Base-by-base conservation (phyloP, 2,797 vertebrate species). In the Thunnus albacares region DNA sequence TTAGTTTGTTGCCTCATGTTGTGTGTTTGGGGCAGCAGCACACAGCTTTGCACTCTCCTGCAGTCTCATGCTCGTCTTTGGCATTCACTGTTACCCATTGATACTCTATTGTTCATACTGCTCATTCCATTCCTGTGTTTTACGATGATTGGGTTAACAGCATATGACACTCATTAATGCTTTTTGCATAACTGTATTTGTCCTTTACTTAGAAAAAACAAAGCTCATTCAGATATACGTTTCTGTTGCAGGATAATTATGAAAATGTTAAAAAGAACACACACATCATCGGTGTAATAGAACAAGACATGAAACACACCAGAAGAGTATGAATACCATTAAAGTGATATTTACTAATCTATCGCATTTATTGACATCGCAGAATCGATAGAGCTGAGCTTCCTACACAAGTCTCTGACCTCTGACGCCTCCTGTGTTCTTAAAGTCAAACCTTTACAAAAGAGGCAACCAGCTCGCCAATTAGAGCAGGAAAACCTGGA, bases 21-120 rank as follows among this genome's bases (percentile, higher is more conserved):
- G 66, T 77, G 43, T 2, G 3, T 77, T 82, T 67, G 51, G 56
- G n/a, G 60, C 66, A 74, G 77, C 63, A 83, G 62, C 80, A 47
- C 49, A 57, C 26, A 28, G 35, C 80, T 89, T 80, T 86, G 84
- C 66, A 83, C 77, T 74, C 68, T 79, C 66, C 63, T 68, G 79
- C 71, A 65, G 81, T 83, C 82, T 83, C 86, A 63, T 82, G 80
- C 79, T 81, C 14, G 79, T 80, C 71, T 72, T 53, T 82, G 79
- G 84, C 49, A 63, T 80, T 79, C 72, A 14, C 45, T 52, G 79
- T 33, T 17, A 28, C 47, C 4, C 47, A 41, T 59, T 14, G 47
- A 86, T 83, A 57, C 80, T 35, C 61, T 30, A 71, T 90, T 89
- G 82, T 87, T 89, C 79, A 41, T 30, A 9, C 49, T 28, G 76